Conservation (phyloP, 2,888 invertebrate species). For the Phyllotreta striolata region DNA sequence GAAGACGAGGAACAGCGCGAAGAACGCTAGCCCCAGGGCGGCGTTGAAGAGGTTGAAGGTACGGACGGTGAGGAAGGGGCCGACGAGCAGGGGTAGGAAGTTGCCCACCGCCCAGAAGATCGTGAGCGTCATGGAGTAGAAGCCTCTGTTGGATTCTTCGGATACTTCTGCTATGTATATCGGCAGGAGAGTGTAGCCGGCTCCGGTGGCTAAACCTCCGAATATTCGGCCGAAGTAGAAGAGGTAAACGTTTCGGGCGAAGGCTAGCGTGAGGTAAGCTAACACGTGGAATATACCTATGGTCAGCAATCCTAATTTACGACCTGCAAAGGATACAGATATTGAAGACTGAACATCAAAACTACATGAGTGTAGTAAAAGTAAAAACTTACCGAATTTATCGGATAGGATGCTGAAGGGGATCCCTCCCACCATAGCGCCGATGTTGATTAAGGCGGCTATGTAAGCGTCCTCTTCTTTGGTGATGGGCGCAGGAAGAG, state of each 20-base stretch:
- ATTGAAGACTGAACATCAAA: too few species aligned
- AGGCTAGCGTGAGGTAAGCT: conserved; percentile 44
- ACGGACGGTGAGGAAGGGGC: conserved; percentile 73
- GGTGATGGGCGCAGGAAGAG: conserved; percentile 52
- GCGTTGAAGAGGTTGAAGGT: conserved; percentile 64
- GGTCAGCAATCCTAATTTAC: conserved; percentile 72
- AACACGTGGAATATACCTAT: conserved; percentile 47
- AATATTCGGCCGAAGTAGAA: conserved; percentile 60
- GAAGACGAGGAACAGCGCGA: conserved; percentile 65
- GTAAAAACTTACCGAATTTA: conserved; percentile 63
- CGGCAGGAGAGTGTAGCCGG: conserved; percentile 76
- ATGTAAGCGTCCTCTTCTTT: conserved; percentile 62
- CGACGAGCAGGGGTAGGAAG: conserved; percentile 73
- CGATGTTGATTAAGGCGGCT: conserved; percentile 61
- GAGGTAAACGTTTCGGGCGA: conserved; percentile 42
- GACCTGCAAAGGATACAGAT: conserved; percentile 68
- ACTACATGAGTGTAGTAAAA: too few species aligned
- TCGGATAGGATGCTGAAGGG: conserved; percentile 71
- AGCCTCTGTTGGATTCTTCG: conserved; percentile 77
- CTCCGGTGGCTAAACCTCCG: conserved; percentile 71
- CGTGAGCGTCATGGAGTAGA: conserved; percentile 72
- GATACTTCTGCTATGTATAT: conserved; percentile 89
- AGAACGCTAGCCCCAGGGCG: conserved; percentile 63
- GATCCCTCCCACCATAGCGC: conserved; percentile 69
- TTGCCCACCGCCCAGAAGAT: conserved; percentile 75